phyloP scores from a whole-genome alignment of 2,113 vertebrate species.

The Otis tarda region DNA sequence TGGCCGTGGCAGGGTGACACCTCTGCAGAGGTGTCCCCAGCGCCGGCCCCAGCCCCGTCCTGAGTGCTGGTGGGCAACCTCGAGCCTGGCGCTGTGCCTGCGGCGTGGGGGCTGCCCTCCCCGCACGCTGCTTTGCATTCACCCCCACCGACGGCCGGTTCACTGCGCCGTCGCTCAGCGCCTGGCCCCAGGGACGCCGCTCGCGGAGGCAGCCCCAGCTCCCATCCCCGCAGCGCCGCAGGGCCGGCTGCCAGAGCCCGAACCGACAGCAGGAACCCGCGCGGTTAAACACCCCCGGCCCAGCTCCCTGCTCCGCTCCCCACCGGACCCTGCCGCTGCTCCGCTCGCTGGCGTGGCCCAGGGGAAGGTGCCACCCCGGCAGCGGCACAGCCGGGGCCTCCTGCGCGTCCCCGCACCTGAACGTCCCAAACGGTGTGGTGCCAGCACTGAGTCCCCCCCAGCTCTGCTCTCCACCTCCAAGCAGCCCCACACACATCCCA shows the following conservation, averaged over 20 bases:
- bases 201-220: fast-evolving
- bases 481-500: fast-evolving
- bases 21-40: neutral
- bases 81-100: neutral
- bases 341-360: fast-evolving
- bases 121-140: neutral
- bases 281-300: neutral
- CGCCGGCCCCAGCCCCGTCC: neutral
- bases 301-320: neutral
- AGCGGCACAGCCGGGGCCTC: no score
- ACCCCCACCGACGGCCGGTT: neutral
- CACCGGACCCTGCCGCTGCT: no score
- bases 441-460: neutral
- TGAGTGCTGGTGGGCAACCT: neutral
- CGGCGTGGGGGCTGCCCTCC: neutral
- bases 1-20: neutral
- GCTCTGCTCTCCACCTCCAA: neutral
- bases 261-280: no score
- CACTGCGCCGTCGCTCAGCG: neutral
- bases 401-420: no score
- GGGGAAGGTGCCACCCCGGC: fast-evolving
- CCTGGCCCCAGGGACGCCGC: neutral
- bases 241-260: fast-evolving
- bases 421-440: fast-evolving
- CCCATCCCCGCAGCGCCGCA: neutral